phyloP scores from a whole-genome alignment of 2,113 vertebrate genomes.

The Dolichallabes microphthalmus region DNA sequence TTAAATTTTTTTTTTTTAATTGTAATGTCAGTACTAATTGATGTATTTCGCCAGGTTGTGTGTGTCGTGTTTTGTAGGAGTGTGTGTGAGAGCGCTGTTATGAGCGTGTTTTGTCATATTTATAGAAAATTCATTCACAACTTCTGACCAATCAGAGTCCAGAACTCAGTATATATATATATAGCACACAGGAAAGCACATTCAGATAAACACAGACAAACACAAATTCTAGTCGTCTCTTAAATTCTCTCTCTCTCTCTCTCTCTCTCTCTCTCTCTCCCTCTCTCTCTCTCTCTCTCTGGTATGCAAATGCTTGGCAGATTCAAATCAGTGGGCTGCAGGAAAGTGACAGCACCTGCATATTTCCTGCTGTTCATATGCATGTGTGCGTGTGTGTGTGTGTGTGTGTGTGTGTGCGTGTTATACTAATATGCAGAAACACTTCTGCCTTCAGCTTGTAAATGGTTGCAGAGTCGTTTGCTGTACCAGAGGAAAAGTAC shows the following conservation, averaged over 20 bases:
- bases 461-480: neutral
- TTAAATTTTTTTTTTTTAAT: too few relatives aligned
- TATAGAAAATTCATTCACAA: too few relatives aligned
- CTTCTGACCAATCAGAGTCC: too few relatives aligned
- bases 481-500: neutral
- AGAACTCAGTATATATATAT: too few relatives aligned
- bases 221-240: too few relatives aligned
- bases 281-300: neutral
- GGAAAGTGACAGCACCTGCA: neutral
- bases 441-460: neutral
- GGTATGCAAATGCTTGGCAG: neutral
- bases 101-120: too few relatives aligned
- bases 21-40: too few relatives aligned
- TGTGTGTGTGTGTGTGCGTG: slow-evolving; percentile 64
- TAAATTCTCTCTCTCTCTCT: neutral
- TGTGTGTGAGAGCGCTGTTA: too few relatives aligned
- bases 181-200: too few relatives aligned
- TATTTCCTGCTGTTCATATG: neutral
- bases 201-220: too few relatives aligned
- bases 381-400: slow-evolving; percentile 60
- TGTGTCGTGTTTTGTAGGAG: too few relatives aligned
- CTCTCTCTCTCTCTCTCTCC: neutral
- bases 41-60: too few relatives aligned
- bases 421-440: neutral
- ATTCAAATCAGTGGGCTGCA: slow-evolving; percentile 25